Evolutionary conservation across 2,888 invertebrate species (phyloP), one percentile per base, ranked within the genome.

Genomic region (Zonitis immaculata): DNA sequence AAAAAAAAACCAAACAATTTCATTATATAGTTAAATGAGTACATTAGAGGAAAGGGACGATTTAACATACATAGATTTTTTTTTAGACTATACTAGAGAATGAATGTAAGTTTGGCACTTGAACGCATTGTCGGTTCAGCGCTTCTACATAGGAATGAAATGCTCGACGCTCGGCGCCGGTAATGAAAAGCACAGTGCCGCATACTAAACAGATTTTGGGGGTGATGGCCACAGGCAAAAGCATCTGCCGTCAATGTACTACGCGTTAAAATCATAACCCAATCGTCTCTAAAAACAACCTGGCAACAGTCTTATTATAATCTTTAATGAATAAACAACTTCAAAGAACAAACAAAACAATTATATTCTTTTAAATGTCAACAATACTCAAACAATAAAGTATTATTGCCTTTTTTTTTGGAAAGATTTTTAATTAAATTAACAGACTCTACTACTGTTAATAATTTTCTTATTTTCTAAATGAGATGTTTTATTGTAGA

Each of bases 131-230:
- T 60, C 57, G 56, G 59, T 59, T 60, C 58, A 56, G 54, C 62
- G 62, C 63, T 66, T 65, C 64, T 62, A 63, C 62, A 65, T 63
- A 65, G 68, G 65, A 68, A 68, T 67, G 69, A 70, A 69, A 68
- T 70, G 71, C 66, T 67, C 71, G 69, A 69, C 68, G 70, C 71
- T 67, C 75, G 64, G 69, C 71, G 76, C 77, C 77, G 79, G 79
- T 80, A 80, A 80, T 80, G 80, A 80, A 80, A 80, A 79, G 80
- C 78, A 76, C 76, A 68, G 79, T 76, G 77, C 77, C 77, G 81
- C 79, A 81, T 80, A 80, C 79, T 77, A 80, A 80, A 74, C 77
- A 79, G 79, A 65, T 66, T 66, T 63, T 58, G 60, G 67, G 64
- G 63, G 61, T 62, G 64, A 64, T 62, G 64, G 63, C 60, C 58